Base-by-base conservation (phyloP, 2,888 invertebrate genomes). In the Idaea dimidiata region DNA sequence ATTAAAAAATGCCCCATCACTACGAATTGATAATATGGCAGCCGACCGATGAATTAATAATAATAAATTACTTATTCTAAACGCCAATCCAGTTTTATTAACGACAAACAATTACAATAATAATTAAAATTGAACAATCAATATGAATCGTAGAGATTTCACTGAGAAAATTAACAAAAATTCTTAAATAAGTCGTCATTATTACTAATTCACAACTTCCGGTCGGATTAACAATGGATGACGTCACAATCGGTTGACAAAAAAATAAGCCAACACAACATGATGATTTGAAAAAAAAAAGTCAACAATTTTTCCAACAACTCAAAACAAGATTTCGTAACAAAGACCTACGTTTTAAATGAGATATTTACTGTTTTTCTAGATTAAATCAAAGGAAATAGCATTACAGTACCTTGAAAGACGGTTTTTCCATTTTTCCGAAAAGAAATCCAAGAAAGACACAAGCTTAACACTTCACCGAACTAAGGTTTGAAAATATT, bases 401-500 rank as follows among this genome's bases (percentile, higher is more conserved):
- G 16, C 61, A 56, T 57, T 57, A 71, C 72, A 72, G 43, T 79
- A 91, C 91, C 89, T 91, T 90, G 75, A 81, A 90, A 18, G 90
- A 81, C 53, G 91, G 91, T 77, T 90, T 91, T 72, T 91, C 91
- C 91, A 92, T 91, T 71, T 91, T 71, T 80, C 76, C 69, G 71
- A 74, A 73, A 68, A 67, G 8, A 86, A 86, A 85, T 87, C 85
- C 76, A 79, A 82, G 80, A 73, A 68, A 62, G 56, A 57, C 71
- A 71, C 68, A 63, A n/a, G 18, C 10, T 16, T 67, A 76, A 71
- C 71, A 81, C 78, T 72, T 75, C 73, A 80, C 86, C 77, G 76
- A 75, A 69, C 71, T 73, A 72, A 77, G 75, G 73, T 74, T 64
- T 66, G 64, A 63, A 66, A 69, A 55, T 70, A 57, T 61, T 68